Evolutionary conservation across 2,797 vertebrate species (phyloP), one percentile per base, ranked within the genome.

Genomic region (Cheirogaleus major): DNA sequence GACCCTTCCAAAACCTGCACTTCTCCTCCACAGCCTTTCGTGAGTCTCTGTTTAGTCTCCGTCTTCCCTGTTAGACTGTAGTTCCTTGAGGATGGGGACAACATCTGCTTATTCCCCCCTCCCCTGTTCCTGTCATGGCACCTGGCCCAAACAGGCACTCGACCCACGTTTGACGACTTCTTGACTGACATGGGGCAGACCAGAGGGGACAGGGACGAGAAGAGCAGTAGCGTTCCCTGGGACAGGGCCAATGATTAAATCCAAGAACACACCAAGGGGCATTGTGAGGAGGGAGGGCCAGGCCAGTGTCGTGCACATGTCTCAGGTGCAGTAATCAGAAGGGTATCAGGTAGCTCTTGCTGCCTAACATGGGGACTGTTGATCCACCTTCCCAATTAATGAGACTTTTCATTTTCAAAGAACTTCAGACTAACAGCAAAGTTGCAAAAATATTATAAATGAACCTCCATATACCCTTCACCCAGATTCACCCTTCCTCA

Each of bases 401-500:
- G 63, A 81, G 70, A n/a, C 38, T 4, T 35, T 61, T 48, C 52
- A 17, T 69, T 73, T 81, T 69, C 41, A 72, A 89, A 93, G 52
- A 96, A 30, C 81, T 69, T 92, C 38, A 94, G 61, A 35, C 76
- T 59, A 55, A 83, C 23, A 27, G 17, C 59, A 80, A 94, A 93
- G 61, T 7, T 59, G 78, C n/a, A 32, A 93, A 91, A 84, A 27
- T 4, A 61, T 43, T 25, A 55, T 52, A 61, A 80, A 70, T 2
- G 12, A 93, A 75, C 30, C 57, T 14, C n/a, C 57, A 12, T 2
- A 32, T 5, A n/a, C 11, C 9, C 23, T 75, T 87, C 27, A 48
- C 55, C 67, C n/a, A 52, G 32, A 69, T 41, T 59, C n/a, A 17
- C 8, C 63, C 32, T 65, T 65, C 17, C 63, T 65, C 63, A n/a